Evolutionary conservation across 2,113 vertebrate species (phyloP).

Genomic region (Psophia crepitans): DNA sequence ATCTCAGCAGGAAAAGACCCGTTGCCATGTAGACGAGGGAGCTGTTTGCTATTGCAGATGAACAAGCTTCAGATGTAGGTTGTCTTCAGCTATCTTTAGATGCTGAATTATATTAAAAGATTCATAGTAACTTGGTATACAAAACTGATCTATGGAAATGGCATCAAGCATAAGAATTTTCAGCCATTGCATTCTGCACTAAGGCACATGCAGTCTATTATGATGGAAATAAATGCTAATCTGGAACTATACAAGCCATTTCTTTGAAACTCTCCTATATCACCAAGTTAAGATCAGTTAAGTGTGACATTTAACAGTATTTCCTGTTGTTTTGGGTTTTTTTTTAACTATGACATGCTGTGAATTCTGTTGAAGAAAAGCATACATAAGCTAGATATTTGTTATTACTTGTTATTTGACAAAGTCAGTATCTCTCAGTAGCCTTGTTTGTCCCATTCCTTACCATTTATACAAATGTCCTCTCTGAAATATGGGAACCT

Average conservation of each 20-base stretch:
- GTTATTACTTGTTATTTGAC: not conserved
- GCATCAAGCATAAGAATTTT: not conserved
- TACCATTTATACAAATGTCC: not conserved
- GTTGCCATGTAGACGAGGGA: not conserved
- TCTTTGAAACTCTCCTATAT: not conserved
- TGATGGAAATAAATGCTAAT: not conserved
- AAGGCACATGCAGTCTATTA: not conserved
- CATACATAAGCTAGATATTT: not conserved
- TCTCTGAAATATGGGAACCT: not conserved
- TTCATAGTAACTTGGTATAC: not conserved
- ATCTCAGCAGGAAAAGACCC: not conserved
- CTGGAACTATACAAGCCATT: not conserved
- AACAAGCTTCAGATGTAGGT: not conserved
- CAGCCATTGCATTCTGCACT: not conserved
- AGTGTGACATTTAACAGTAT: not conserved
- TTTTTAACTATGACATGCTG: not conserved
- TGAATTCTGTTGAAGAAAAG: not conserved
- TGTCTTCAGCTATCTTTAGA: not conserved
- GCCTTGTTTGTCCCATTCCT: not conserved
- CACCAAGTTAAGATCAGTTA: not conserved
- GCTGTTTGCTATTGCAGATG: not conserved
- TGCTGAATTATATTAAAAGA: not conserved
- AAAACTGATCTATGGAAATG: not conserved
- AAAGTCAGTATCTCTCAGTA: not conserved
- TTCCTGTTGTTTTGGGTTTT: not conserved